Evolutionary conservation across 1,140 invertebrate genomes (phyloP).

Genomic region (Sarcophaga peregrina): DNA sequence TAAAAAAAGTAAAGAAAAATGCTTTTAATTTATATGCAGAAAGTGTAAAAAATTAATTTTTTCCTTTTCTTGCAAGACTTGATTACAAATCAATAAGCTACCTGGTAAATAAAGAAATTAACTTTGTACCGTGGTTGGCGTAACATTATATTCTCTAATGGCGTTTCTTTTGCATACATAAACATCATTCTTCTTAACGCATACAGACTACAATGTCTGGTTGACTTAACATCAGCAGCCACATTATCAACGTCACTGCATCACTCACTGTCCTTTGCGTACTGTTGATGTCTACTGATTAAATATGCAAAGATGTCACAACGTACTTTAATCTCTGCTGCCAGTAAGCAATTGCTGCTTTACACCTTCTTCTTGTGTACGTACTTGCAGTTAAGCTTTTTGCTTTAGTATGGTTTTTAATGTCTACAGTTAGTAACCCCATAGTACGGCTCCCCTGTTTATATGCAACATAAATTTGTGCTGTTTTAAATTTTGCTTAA

Average conservation of each 20-base stretch:
- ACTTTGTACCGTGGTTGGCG: too few species aligned
- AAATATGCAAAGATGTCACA: slow-evolving; percentile 19
- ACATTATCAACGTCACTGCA: not conserved
- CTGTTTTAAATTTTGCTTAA: not conserved
- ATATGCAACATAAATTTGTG: too few species aligned
- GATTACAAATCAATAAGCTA: slow-evolving; percentile 2
- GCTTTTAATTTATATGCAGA: slow-evolving; percentile 30
- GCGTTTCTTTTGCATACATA: not conserved
- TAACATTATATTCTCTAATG: not conserved
- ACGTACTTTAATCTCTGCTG: not conserved
- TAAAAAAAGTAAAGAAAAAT: not conserved
- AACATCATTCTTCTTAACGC: not conserved
- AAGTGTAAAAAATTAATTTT: slow-evolving; percentile 3
- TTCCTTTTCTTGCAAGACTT: not conserved
- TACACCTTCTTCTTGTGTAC: not conserved
- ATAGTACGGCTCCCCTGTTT: too few species aligned
- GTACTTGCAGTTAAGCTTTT: not conserved
- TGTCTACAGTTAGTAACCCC: not conserved
- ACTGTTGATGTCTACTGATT: not conserved
- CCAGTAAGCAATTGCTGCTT: not conserved
- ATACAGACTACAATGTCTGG: too few species aligned
- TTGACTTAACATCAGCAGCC: too few species aligned
- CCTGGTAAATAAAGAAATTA: not conserved
- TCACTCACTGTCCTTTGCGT: not conserved
- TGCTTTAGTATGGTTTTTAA: not conserved